phyloP scores from a whole-genome alignment of 2,113 vertebrate genomes.

The Lycaon pictus region DNA sequence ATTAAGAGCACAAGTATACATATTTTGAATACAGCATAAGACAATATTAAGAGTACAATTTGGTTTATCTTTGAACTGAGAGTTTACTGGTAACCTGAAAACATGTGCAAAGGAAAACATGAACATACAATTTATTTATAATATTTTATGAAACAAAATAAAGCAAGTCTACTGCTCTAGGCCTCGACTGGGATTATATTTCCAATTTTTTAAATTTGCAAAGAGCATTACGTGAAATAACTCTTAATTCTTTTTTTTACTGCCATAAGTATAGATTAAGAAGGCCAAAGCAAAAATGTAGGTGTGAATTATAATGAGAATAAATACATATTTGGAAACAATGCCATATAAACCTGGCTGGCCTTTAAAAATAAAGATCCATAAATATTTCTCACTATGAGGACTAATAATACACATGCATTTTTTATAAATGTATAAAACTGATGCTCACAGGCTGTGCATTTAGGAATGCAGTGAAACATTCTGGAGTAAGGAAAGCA shows the following conservation, averaged over 20 bases:
- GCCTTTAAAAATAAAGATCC: constrained; percentile 71
- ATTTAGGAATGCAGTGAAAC: not conserved
- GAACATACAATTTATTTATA: not conserved
- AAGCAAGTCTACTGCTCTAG: not conserved
- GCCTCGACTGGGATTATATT: not conserved
- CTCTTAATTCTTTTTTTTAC: not conserved
- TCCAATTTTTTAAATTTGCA: not conserved
- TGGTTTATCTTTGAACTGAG: constrained; percentile 41
- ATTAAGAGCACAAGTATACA: not conserved
- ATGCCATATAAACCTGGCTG: constrained; percentile 2
- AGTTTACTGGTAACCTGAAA: constrained; percentile 51
- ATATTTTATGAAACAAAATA: not conserved
- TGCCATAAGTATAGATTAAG: not conserved
- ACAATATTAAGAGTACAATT: not conserved
- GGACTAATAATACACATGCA: not conserved
- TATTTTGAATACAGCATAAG: not conserved
- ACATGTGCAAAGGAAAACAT: constrained; percentile 46
- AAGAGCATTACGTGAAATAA: not conserved
- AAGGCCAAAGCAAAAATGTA: constrained; percentile 33
- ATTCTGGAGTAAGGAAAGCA: not conserved
- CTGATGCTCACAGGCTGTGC: not conserved
- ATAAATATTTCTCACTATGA: constrained; percentile 14
- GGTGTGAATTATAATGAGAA: not conserved
- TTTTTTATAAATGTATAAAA: not conserved
- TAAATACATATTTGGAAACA: not conserved